These are phyloP conservation scores for Phthorimaea operculella DNA, from an alignment of 1,140 invertebrate genomes.

Conservation along the genomic window DNA sequence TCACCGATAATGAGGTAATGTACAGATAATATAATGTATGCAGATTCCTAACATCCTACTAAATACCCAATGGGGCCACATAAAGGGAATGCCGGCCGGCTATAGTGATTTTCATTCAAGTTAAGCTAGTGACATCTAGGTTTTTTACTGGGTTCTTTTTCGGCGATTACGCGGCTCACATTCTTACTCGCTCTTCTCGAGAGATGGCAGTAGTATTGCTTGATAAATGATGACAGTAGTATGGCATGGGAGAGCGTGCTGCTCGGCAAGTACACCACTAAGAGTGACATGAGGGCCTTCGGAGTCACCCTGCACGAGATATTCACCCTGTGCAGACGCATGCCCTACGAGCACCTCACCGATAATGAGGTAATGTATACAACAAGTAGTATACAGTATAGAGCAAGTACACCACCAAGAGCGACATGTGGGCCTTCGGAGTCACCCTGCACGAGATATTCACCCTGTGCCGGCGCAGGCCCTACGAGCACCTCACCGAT, in stretches of 20 bases:
- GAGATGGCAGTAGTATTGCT: constrained; percentile 85
- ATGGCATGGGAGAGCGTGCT: constrained; percentile 84
- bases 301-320: constrained; percentile 83
- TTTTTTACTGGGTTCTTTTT: no score
- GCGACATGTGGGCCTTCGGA: constrained; percentile 83
- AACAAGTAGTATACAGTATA: not conserved
- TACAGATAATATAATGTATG: not conserved
- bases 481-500: constrained; percentile 79
- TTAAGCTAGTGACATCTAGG: no score
- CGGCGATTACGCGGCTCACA: no score
- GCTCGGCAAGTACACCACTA: constrained; percentile 77
- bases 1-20: constrained; percentile 68
- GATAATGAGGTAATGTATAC: constrained; percentile 57
- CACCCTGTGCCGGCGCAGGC: constrained; percentile 73
- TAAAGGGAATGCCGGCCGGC: no score
- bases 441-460: constrained; percentile 83
- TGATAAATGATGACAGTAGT: constrained; percentile 81
- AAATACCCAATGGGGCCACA: no score
- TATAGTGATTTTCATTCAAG: no score
- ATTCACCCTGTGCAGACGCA: constrained; percentile 73
- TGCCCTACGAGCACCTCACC: constrained; percentile 77
- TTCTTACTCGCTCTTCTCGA: no score
- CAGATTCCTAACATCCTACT: no score
- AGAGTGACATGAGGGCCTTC: constrained; percentile 83
- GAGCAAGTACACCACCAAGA: constrained; percentile 78